Conservation (phyloP, 2,797 vertebrate species). For the Scarus forsteni region DNA sequence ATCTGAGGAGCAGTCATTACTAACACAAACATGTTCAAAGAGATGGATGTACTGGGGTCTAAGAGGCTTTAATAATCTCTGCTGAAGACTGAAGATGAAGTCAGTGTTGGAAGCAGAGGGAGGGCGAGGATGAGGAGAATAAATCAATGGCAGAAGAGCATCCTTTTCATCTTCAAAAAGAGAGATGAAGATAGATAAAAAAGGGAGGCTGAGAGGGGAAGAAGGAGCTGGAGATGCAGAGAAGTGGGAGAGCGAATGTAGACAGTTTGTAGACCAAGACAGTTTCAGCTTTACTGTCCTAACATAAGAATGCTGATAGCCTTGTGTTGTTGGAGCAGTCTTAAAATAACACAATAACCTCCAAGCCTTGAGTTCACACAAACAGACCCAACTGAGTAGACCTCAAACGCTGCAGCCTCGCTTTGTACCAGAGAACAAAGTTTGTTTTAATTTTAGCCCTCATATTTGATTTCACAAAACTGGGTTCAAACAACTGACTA, state of each 20-base stretch:
- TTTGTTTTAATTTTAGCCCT: slow-evolving; percentile 30
- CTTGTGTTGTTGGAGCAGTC: slow-evolving; percentile 37
- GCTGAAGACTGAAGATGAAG: slow-evolving; percentile 19
- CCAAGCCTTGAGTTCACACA: slow-evolving; percentile 24
- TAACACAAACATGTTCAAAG: slow-evolving; percentile 6
- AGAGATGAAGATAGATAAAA: slow-evolving; percentile 19
- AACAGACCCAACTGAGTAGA: slow-evolving; percentile 37
- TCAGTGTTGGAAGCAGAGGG: slow-evolving; percentile 18
- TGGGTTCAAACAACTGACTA: slow-evolving; percentile 13
- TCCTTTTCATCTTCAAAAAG: slow-evolving; percentile 58
- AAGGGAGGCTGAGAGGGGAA: slow-evolving; percentile 2
- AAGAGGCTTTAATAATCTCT: slow-evolving; percentile 29
- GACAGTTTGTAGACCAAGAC: slow-evolving; percentile 24
- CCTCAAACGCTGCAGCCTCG: slow-evolving; percentile 36
- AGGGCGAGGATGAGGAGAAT: slow-evolving; percentile 2
- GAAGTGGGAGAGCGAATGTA: not conserved
- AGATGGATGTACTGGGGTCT: slow-evolving; percentile 5
- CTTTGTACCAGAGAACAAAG: slow-evolving; percentile 54
- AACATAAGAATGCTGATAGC: slow-evolving; percentile 23
- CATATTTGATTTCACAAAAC: slow-evolving; percentile 26
- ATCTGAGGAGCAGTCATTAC: slow-evolving; percentile 26
- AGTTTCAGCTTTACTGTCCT: slow-evolving; percentile 10
- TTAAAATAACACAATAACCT: slow-evolving; percentile 44
- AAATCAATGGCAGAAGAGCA: slow-evolving; percentile 40
- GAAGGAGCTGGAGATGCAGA: not conserved